These are phyloP conservation scores for Agrochola macilenta DNA, from an alignment of 2,888 invertebrate genomes.

Conservation along the genomic window DNA sequence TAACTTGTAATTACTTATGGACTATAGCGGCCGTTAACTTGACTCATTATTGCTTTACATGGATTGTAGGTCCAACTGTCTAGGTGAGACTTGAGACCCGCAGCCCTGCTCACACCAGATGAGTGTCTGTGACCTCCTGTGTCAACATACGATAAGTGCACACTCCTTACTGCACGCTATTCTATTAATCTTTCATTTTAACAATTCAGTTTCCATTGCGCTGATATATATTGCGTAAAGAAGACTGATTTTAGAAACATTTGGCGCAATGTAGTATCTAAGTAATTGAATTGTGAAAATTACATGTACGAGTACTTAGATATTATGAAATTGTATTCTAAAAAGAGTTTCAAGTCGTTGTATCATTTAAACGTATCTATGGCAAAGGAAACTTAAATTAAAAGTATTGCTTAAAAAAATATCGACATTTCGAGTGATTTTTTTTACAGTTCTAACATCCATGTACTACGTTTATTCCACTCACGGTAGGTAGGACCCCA, in stretches of 20 bases:
- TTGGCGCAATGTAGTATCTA: background rate
- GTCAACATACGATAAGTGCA: background rate
- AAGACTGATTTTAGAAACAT: background rate
- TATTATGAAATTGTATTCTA: background rate
- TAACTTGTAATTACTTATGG: conserved; percentile 53
- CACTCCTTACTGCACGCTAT: background rate
- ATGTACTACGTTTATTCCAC: background rate
- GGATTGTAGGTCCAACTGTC: conserved; percentile 36
- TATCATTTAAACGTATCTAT: background rate
- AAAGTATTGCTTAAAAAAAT: background rate
- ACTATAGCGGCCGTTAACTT: conserved; percentile 35
- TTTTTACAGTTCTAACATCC: background rate
- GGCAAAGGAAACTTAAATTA: background rate
- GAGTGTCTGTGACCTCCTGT: conserved; percentile 11
- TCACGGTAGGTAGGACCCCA: background rate
- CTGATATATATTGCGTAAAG: background rate
- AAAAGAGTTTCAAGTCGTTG: background rate
- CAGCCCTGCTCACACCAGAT: conserved; percentile 9
- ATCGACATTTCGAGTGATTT: background rate
- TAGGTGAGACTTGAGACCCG: conserved; percentile 25
- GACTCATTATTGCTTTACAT: conserved; percentile 54
- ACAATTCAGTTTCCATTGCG: background rate
- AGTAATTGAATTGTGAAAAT: background rate
- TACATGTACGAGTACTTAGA: background rate
- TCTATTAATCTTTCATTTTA: background rate